Conservation (phyloP, 2,797 vertebrate species). For the Spinus olivaceus region DNA sequence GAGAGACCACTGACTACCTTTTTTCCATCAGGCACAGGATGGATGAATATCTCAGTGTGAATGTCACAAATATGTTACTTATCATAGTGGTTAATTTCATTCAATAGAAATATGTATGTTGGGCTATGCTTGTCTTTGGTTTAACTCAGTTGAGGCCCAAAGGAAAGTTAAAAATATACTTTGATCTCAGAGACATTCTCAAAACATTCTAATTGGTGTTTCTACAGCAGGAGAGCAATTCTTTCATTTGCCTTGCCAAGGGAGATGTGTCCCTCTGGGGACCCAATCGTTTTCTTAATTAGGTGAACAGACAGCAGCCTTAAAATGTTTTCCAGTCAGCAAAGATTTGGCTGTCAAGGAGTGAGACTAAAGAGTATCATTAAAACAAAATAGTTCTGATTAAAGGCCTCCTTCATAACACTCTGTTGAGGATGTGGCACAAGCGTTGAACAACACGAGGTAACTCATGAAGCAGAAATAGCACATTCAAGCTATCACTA, state of each 20-base stretch:
- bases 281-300: constrained; percentile 18
- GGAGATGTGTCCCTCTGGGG: not conserved
- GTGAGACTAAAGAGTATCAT: not conserved
- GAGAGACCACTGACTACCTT: not conserved
- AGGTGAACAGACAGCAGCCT: not conserved
- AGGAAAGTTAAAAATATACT: not conserved
- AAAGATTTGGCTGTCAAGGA: not conserved
- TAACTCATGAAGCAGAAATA: not conserved
- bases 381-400: not conserved
- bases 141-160: not conserved
- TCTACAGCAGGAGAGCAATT: not conserved
- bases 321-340: not conserved
- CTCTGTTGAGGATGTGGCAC: not conserved
- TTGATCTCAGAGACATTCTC: not conserved
- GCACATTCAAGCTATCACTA: not conserved
- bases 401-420: not conserved
- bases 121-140: not conserved
- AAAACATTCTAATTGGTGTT: not conserved
- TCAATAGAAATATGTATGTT: not conserved
- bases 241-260: constrained; percentile 15
- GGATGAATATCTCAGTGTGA: not conserved
- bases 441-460: not conserved
- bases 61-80: not conserved
- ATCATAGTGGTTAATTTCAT: not conserved
- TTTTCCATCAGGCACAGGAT: not conserved